Evolutionary conservation across 2,113 vertebrate species (phyloP).

Genomic region (Phalacrocorax aristotelis): DNA sequence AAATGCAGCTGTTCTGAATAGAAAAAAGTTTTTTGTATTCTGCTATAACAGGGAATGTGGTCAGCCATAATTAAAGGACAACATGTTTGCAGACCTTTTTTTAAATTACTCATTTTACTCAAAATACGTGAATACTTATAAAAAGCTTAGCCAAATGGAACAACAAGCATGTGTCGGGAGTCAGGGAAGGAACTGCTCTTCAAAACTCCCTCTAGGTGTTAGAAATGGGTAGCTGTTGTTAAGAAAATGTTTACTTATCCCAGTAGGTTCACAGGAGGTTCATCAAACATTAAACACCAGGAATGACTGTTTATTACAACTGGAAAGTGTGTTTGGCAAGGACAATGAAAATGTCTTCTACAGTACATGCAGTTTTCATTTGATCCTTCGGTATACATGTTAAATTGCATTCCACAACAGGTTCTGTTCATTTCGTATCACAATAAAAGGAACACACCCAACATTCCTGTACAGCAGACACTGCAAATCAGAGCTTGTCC

Average conservation of each 20-base stretch:
- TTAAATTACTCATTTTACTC: slow-evolving; percentile 6
- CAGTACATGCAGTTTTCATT: neutral
- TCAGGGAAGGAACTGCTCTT: neutral
- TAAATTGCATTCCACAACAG: slow-evolving; percentile 42
- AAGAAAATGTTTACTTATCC: neutral
- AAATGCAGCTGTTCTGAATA: neutral
- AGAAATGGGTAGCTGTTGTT: neutral
- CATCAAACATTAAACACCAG: neutral
- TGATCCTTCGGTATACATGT: neutral
- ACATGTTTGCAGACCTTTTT: neutral
- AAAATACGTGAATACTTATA: slow-evolving; percentile 2
- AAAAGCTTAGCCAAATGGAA: neutral
- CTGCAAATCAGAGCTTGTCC: slow-evolving; percentile 64
- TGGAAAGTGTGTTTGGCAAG: neutral
- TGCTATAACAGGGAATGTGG: neutral
- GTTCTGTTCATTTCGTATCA: slow-evolving; percentile 41
- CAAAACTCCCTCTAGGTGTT: neutral
- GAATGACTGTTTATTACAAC: neutral
- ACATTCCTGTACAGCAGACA: slow-evolving; percentile 44
- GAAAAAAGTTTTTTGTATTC: neutral
- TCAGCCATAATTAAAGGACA: slow-evolving; percentile 4
- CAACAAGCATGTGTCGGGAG: neutral
- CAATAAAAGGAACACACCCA: slow-evolving; percentile 38
- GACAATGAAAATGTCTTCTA: neutral
- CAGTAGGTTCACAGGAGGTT: neutral